Base-by-base conservation (phyloP, 2,797 vertebrate genomes). In the Bradypodion ventrale region DNA sequence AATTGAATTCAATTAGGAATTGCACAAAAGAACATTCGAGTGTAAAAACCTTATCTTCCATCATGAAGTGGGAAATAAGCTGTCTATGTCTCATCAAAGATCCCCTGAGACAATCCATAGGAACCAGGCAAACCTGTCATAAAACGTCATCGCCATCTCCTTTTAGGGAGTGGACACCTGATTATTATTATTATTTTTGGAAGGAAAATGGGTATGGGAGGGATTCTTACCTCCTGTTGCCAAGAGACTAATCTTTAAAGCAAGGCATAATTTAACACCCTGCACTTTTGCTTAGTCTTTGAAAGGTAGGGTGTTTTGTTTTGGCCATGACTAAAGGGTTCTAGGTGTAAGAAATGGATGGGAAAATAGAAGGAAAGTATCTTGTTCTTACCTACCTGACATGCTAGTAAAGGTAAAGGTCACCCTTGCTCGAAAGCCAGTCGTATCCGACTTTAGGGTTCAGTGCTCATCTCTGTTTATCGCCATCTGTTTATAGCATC, bases 1-100 rank as follows among this genome's bases (percentile, higher is more conserved):
- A 84, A 74, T 66, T 29, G 76, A 65, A 65, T 74, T 84, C 46
- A 74, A 79, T 79, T 78, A 65, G 60, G 59, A 84, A 65, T 65
- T 56, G 76, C 44, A 66, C 46, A 79, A 74, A 74, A 73, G 40
- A 84, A 59, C 69, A 56, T 84, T 84, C 66, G 79, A 65, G 10
- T 32, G 65, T 32, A 66, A 79, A 79, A 74, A 46, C 68, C 23
- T 60, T 32, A 52, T 84, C 69, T 79, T 79, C 69, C 69, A 74
- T 74, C 60, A 74, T 42, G 13, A 79, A 15, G 13, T 66, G 46
- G 46, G 60, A 79, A 79, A 63, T 60, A 70, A 79, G 60, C 81
- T 73, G 59, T n/a, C 77, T 73, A 40, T 84, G 35, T 42, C 77
- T 74, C 79, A 79, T 79, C 76, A 84, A 74, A 59, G 44, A 74